These are phyloP conservation scores for Acanthurus tractus DNA, from an alignment of 2,797 vertebrate genomes.

Conservation along the genomic window DNA sequence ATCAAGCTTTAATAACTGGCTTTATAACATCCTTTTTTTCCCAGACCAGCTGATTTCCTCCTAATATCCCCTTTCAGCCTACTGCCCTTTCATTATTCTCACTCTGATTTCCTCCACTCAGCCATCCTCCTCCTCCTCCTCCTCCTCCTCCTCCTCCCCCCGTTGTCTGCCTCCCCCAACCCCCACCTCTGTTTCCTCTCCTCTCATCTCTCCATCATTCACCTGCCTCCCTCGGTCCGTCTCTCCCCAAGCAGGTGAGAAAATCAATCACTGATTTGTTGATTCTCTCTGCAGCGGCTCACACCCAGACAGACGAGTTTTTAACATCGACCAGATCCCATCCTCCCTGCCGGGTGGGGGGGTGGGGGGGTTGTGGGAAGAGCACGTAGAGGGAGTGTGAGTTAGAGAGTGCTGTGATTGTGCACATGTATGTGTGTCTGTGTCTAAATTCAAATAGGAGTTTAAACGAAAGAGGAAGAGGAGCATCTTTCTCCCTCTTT, in stretches of 20 bases:
- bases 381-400: not conserved
- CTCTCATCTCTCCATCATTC: constrained; percentile 52
- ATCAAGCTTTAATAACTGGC: not conserved
- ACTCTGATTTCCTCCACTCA: constrained; percentile 35
- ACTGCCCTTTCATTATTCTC: constrained; percentile 50
- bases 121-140: not conserved
- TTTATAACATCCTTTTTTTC: not conserved
- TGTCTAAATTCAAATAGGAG: constrained; percentile 37
- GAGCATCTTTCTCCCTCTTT: constrained; percentile 30
- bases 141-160: not conserved
- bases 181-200: constrained; percentile 15
- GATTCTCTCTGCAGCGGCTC: constrained; percentile 50
- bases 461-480: constrained; percentile 47
- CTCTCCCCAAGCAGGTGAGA: constrained; percentile 53
- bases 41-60: not conserved
- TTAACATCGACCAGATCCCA: constrained; percentile 48
- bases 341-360: constrained; percentile 36
- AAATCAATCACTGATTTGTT: constrained; percentile 75
- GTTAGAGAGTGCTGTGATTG: not conserved
- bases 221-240: constrained; percentile 40
- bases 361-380: constrained; percentile 24
- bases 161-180: constrained; percentile 7
- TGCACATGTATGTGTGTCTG: constrained; percentile 11
- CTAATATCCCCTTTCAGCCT: constrained; percentile 15
- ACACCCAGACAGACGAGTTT: constrained; percentile 47